Evolutionary conservation across 2,797 vertebrate species (phyloP), one percentile per base, ranked within the genome.

Genomic region (Graptemys geographica): DNA sequence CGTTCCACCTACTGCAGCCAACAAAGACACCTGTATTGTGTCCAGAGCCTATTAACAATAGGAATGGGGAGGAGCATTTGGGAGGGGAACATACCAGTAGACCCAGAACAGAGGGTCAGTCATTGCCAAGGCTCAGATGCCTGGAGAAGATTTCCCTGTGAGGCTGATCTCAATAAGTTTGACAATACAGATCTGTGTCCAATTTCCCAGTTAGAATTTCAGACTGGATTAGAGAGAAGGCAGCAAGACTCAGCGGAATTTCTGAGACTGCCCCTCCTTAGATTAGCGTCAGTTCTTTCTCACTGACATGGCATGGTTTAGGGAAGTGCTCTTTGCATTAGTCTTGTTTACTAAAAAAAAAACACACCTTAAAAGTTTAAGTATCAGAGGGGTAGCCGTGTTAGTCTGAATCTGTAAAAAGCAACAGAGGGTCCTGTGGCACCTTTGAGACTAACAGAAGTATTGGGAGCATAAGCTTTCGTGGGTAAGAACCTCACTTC

Each of bases 181-280:
- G 15, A 49, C 1, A 44, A 2, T 0, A 37, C 5, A 93, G 90
- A 83, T 82, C 85, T 90, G 52, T 72, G 84, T 23, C 53, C 90
- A 94, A 28, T 49, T 92, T 49, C 56, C 87, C 1, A 1, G 59
- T 56, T 72, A 86, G 62, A 92, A 72, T 93, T 96, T 93, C 62
- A 93, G 86, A 81, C 18, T 80, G 94, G 96, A 91, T 97, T 96
- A 97, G 1, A 27, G 82, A 51, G 47, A 94, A 96, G 86, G 86
- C 49, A 37, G 86, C 51, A 92, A 84, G 0, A 81, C 94, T 97
- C 93, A 96, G 90, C n/a, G 79, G 79, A 96, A 93, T 93, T 92
- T 86, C 56, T 95, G 88, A 93, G 83, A 81, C 92, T 96, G 94
- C 95, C 94, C 94, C 41, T 49, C 41, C 41, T 41, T 11, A 37